phyloP scores from a whole-genome alignment of 2,797 vertebrate species.

The Dendrocincla tyrannina region DNA sequence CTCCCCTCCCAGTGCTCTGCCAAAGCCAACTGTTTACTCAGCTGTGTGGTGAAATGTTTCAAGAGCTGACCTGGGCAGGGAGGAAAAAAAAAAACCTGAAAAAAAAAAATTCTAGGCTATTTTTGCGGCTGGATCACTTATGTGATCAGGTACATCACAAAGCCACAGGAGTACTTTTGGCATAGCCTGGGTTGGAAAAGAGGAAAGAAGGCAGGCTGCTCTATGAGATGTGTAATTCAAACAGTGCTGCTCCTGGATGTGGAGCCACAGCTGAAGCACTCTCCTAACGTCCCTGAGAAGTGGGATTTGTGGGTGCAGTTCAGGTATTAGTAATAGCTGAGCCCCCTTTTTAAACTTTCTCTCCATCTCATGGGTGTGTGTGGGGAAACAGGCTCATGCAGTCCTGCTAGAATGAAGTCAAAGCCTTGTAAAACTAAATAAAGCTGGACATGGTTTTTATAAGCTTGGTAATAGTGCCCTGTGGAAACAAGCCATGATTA shows the following conservation, averaged over 20 bases:
- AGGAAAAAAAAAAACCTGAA: background rate
- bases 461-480: conserved; percentile 18
- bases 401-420: background rate
- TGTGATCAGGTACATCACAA: background rate
- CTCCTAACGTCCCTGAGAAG: background rate
- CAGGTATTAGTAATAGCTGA: background rate
- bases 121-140: background rate
- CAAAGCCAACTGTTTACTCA: conserved; percentile 51
- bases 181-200: background rate
- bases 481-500: conserved; percentile 26
- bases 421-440: conserved; percentile 29
- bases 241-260: background rate
- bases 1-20: background rate
- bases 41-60: background rate
- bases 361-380: background rate
- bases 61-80: background rate
- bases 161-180: background rate
- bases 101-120: background rate
- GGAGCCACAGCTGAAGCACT: background rate
- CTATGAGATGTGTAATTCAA: background rate
- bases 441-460: background rate
- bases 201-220: background rate
- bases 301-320: background rate
- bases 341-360: background rate
- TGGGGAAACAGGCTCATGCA: background rate